Base-by-base conservation (phyloP, 2,797 vertebrate species). In the Rallus crepitans region DNA sequence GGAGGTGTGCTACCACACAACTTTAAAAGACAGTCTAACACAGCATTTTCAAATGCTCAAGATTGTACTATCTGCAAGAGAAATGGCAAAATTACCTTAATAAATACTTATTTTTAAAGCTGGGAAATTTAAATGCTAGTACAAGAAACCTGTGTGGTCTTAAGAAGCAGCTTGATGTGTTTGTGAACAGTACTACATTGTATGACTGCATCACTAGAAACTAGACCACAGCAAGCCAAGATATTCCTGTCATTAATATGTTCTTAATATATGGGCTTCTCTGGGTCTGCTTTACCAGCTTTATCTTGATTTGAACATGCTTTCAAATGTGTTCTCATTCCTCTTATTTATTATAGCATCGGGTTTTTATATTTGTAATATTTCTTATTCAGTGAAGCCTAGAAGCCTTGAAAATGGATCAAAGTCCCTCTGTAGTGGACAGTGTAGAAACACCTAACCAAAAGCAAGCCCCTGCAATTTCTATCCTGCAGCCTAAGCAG, bases 321-420 rank as follows among this genome's bases (percentile, higher is more conserved):
- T 45, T 75, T 72, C 15, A 15, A 23, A 7, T 19, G 5, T 2
- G 0, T 39, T 71, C 39, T 60, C 39, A 53, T 79, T 35, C 8
- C n/a, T 80, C 24, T 61, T 40, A 4, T 8, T 79, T 12, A 31
- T 25, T 57, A 21, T 17, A 5, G 33, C 25, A 28, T 19, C 3
- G 6, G 14, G 1, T 19, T 45, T 84, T 50, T 8, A 25, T 31
- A 80, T 64, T 61, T 0, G 0, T 2, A 9, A 7, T 14, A 1
- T 0, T 35, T 69, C 66, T 57, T 5, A 6, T 33, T 37, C 12
- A 37, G 20, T 12, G 6, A 73, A 77, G 48, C 12, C 42, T 37
- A 28, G 13, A 53, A 77, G 42, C 12, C 42, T 37, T 19, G 12
- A 53, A 79, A 72, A 55, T 25, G 12, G 4, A 35, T 40, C 50